Conservation (phyloP, 2,113 vertebrate species). For the Poecile atricapillus region DNA sequence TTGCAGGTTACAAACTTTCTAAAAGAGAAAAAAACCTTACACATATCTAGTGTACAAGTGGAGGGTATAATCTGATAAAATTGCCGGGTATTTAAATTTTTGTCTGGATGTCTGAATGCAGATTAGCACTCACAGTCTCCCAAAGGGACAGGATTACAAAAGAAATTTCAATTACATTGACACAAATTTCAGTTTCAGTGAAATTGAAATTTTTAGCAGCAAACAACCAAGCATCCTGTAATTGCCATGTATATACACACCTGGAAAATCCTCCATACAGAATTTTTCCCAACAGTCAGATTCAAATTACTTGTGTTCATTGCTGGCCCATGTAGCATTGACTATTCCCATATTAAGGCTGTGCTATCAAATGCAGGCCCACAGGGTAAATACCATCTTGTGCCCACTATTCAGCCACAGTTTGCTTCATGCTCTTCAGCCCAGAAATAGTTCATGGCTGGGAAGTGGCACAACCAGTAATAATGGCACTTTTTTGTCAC, state of each 20-base stretch:
- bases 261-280: background rate
- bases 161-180: background rate
- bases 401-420: accelerated
- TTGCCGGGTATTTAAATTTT: background rate
- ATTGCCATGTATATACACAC: background rate
- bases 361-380: background rate
- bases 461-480: background rate
- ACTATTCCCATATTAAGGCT: background rate
- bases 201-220: background rate
- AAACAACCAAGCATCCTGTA: background rate
- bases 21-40: background rate
- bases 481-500: background rate
- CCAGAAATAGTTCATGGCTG: background rate
- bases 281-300: background rate
- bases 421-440: background rate
- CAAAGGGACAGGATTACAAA: background rate
- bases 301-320: background rate
- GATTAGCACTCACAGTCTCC: background rate
- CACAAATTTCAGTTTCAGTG: background rate
- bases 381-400: background rate
- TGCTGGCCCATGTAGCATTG: background rate
- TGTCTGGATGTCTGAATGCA: background rate
- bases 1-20: background rate
- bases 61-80: background rate
- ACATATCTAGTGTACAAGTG: background rate